Evolutionary conservation across 1,140 invertebrate genomes (phyloP).

Genomic region (Anthonomus grandis): DNA sequence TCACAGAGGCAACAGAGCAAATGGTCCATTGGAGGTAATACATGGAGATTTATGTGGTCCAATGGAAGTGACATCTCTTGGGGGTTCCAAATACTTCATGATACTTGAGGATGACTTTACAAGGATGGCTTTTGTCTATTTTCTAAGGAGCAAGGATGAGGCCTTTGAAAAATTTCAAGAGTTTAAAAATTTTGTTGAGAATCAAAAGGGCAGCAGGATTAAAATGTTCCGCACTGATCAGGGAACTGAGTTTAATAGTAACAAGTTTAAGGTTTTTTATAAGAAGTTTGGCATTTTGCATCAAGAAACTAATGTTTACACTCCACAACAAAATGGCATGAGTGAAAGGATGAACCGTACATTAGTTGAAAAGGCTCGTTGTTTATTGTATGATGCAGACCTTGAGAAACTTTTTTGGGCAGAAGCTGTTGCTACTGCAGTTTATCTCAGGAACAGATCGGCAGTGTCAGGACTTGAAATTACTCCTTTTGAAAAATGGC

Average conservation of each 20-base stretch:
- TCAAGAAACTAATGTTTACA: slow-evolving; percentile 39
- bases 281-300: slow-evolving; percentile 32
- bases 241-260: slow-evolving; percentile 35
- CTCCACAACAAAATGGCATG: slow-evolving; percentile 49
- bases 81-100: slow-evolving; percentile 46
- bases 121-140: slow-evolving; percentile 43
- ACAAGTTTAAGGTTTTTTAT: slow-evolving; percentile 34
- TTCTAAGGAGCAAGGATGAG: slow-evolving; percentile 42
- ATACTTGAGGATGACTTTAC: slow-evolving; percentile 46
- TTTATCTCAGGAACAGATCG: slow-evolving; percentile 49
- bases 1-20: slow-evolving; percentile 26
- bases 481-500: slow-evolving; percentile 37
- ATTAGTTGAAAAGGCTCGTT: slow-evolving; percentile 44
- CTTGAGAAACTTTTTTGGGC: slow-evolving; percentile 46
- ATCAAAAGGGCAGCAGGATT: slow-evolving; percentile 29
- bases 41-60: slow-evolving; percentile 42
- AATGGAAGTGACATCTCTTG: slow-evolving; percentile 38
- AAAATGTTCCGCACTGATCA: slow-evolving; percentile 38
- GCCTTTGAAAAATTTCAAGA: slow-evolving; percentile 32
- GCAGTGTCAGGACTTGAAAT: slow-evolving; percentile 21
- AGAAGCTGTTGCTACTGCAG: slow-evolving; percentile 48
- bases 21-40: slow-evolving; percentile 39
- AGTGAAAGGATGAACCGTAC: slow-evolving; percentile 48
- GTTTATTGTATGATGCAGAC: slow-evolving; percentile 43
- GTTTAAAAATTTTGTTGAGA: slow-evolving; percentile 39